These are phyloP conservation scores for Ooceraea biroi DNA, from an alignment of 1,140 invertebrate species.

Conservation along the genomic window DNA sequence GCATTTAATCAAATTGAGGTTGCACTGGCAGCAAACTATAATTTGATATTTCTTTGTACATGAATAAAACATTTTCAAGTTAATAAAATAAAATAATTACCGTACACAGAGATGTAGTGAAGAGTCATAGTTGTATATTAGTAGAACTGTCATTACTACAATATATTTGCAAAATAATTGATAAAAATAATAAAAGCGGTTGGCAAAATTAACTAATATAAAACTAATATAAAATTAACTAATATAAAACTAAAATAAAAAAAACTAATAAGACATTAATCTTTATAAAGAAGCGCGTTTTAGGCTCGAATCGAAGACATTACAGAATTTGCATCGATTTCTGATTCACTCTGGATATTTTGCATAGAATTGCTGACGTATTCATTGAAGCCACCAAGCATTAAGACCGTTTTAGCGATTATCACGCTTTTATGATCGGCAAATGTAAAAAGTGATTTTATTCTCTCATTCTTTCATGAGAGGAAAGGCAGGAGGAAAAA, in stretches of 20 bases:
- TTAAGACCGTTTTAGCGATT: constrained; percentile 44
- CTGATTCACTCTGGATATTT: constrained; percentile 39
- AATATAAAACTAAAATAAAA: background rate
- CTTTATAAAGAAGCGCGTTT: background rate
- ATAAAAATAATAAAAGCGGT: constrained; percentile 19
- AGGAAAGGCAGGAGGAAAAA: background rate
- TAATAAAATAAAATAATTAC: constrained; percentile 42
- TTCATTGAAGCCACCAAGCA: constrained; percentile 28
- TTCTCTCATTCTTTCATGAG: constrained; percentile 31
- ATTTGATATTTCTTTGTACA: constrained; percentile 43
- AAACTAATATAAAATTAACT: background rate
- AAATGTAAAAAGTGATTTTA: constrained; percentile 43
- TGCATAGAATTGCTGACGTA: constrained; percentile 21
- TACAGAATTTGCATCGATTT: constrained; percentile 36
- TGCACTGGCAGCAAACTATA: constrained; percentile 15
- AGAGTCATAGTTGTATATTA: background rate
- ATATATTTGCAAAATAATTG: constrained; percentile 19
- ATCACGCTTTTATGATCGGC: constrained; percentile 46
- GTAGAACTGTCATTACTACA: background rate
- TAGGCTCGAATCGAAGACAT: background rate
- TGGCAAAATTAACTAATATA: background rate
- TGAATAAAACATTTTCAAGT: constrained; percentile 52
- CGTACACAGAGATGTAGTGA: constrained; percentile 6
- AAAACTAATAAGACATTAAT: background rate
- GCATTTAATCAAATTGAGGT: constrained; percentile 13